Base-by-base conservation (phyloP, 2,888 invertebrate genomes). In the Danaus chrysippus region DNA sequence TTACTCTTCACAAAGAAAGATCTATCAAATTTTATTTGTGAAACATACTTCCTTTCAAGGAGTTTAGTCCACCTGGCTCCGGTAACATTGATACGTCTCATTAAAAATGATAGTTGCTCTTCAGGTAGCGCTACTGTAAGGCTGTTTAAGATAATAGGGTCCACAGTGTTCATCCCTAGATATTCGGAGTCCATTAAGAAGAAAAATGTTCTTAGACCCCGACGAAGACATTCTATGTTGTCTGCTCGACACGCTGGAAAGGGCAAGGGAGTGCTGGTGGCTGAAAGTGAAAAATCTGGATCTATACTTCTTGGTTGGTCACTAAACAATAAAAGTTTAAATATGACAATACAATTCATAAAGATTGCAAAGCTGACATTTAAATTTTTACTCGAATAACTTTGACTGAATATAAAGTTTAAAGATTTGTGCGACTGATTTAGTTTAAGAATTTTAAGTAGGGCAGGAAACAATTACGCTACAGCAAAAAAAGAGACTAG, bases 21-120 rank as follows among this genome's bases (percentile, higher is more conserved):
- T 17, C 17, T 3, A 49, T 10, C 15, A 49, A 17, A 49, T 34
- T 9, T 9, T 10, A 10, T 15, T 46, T n/a, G n/a, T 44, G 19
- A n/a, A 42, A 63, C 75, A 61, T 72, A 90, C 90, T 81, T 85
- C 67, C 86, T 82, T 61, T 81, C 79, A 23, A 73, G 71, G 54
- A 91, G 76, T 69, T 82, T 86, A 0, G 84, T 87, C 90, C 90
- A 90, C 58, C 79, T 82, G 34, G 82, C 87, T 1, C 90, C 90
- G 10, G 88, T 89, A 15, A 87, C 87, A 61, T 87, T 90, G 49
- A 87, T 75, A 60, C 79, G 84, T 66, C 90, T 77, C 69, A 90
- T 65, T 61, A 85, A 68, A 66, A 87, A 76, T n/a, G 86, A 78
- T 74, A 82, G 77, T 63, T 85, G 83, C 10, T 83, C 73, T 42